Conservation (phyloP, 1,140 invertebrate species). For the Ditylenchus dipsaci region DNA sequence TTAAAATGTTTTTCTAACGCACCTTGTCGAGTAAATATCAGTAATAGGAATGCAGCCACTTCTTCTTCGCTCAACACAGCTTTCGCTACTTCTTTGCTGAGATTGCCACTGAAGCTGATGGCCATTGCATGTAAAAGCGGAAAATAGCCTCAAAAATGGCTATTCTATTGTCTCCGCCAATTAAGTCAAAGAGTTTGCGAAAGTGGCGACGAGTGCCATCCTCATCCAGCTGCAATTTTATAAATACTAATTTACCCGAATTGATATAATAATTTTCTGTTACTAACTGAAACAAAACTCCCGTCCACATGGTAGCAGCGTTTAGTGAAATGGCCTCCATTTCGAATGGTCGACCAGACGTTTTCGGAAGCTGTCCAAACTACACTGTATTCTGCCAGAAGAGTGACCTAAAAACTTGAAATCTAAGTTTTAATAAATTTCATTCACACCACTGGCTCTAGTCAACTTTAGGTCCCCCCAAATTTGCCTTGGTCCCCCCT, state of each 20-base stretch:
- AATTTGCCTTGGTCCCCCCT: too few relatives aligned
- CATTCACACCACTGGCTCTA: too few relatives aligned
- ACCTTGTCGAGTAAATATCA: neutral
- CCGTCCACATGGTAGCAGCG: slow-evolving; percentile 7
- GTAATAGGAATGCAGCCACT: neutral
- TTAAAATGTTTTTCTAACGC: too few relatives aligned
- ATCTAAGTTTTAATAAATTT: neutral
- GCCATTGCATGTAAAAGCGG: neutral
- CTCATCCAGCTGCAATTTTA: neutral
- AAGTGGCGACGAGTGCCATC: neutral
- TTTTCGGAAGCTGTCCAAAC: neutral
- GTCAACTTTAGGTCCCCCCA: too few relatives aligned
- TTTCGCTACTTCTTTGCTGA: neutral
- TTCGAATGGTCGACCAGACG: neutral
- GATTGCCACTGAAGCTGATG: neutral
- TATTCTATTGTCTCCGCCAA: neutral
- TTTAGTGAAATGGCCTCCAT: neutral
- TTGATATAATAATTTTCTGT: neutral
- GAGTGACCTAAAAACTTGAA: neutral
- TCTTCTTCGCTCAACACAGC: neutral
- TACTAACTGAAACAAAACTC: neutral
- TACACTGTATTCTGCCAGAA: neutral
- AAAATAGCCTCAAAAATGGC: neutral
- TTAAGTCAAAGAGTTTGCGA: neutral
- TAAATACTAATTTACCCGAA: neutral